These are phyloP conservation scores for Phyllotreta cruciferae DNA, from an alignment of 2,888 invertebrate species.

Conservation along the genomic window DNA sequence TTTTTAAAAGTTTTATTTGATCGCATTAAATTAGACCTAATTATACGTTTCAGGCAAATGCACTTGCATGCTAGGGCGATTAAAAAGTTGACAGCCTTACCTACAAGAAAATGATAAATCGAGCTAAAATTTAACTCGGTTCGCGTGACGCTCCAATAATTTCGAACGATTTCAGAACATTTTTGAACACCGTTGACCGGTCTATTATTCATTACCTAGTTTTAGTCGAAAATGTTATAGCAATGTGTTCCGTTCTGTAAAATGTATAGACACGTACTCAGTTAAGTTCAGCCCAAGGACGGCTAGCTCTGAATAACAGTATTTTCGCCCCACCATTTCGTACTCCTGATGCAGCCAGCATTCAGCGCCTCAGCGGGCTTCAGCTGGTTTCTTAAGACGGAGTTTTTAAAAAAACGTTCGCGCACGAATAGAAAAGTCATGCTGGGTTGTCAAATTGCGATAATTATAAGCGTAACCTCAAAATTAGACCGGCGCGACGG, in stretches of 20 bases:
- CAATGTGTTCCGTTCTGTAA: slow-evolving; percentile 24
- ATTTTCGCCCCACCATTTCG: slow-evolving; percentile 41
- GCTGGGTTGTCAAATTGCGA: too few relatives aligned
- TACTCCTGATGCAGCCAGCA: not conserved
- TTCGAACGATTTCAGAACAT: not conserved
- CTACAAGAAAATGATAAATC: too few relatives aligned
- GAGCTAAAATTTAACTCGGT: too few relatives aligned
- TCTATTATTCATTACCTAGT: slow-evolving; percentile 22
- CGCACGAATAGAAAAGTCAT: too few relatives aligned
- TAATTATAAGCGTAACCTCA: too few relatives aligned
- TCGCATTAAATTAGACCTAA: too few relatives aligned
- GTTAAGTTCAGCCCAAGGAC: slow-evolving; percentile 43
- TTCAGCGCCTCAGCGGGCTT: not conserved
- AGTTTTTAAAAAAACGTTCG: too few relatives aligned
- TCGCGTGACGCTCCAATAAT: slow-evolving; percentile 1
- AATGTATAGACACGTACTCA: slow-evolving; percentile 33
- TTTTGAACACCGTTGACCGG: not conserved
- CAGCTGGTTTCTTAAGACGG: slow-evolving; percentile 1
- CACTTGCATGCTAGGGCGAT: too few relatives aligned
- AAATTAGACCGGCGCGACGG: too few relatives aligned
- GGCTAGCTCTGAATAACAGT: slow-evolving; percentile 49
- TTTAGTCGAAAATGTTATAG: slow-evolving; percentile 23
- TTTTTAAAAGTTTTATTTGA: too few relatives aligned
- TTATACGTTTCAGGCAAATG: too few relatives aligned
- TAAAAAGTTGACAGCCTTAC: too few relatives aligned